A percentile compares a stretch with the other conserved stretches of the same genome.
These are phyloP conservation scores for Ophion ventricosus DNA, from an alignment of 2,888 invertebrate species.

Conservation along the genomic window DNA sequence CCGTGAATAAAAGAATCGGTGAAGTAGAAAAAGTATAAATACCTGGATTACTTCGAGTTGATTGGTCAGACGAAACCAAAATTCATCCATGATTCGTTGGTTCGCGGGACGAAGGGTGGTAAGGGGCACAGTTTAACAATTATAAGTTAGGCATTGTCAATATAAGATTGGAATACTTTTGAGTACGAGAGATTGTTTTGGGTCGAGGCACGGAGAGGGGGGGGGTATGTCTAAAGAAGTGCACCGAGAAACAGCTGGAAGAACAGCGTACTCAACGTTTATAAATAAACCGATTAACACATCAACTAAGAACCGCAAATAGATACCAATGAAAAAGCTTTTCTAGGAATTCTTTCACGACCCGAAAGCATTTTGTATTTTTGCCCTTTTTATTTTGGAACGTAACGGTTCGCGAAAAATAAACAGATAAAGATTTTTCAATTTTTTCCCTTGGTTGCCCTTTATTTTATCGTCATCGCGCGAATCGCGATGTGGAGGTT, in stretches of 20 bases:
- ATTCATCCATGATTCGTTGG: conserved; percentile 79
- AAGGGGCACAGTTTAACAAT: conserved; percentile 9
- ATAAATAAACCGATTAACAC: conserved; percentile 82
- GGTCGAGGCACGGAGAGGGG: conserved; percentile 1
- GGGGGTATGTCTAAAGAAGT: conserved; percentile 39
- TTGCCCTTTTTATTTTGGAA: conserved; percentile 38
- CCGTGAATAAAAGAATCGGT: conserved; percentile 6
- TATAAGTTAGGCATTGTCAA: conserved; percentile 54
- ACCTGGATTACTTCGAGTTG: conserved; percentile 81
- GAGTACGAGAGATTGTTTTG: conserved; percentile 33
- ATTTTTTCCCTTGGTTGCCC: conserved; percentile 1
- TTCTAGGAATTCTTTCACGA: conserved; percentile 62
- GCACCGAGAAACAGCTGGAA: conserved; percentile 69
- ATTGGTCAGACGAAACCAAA: conserved; percentile 79
- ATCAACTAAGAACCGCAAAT: conserved; percentile 78
- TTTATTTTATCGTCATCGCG: conserved; percentile 44
- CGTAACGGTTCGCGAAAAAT: not conserved
- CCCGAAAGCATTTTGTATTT: conserved; percentile 57
- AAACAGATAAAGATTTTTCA: not conserved
- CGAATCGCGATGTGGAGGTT: conserved; percentile 23
- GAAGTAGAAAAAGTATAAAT: conserved; percentile 59
- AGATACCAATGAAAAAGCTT: conserved; percentile 71
- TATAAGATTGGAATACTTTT: conserved; percentile 45
- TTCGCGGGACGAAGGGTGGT: not conserved
- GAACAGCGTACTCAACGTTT: conserved; percentile 74